A percentile compares a stretch with the other conserved stretches of the same genome.
phyloP scores from a whole-genome alignment of 2,113 vertebrate species.

The Pristiophorus japonicus region DNA sequence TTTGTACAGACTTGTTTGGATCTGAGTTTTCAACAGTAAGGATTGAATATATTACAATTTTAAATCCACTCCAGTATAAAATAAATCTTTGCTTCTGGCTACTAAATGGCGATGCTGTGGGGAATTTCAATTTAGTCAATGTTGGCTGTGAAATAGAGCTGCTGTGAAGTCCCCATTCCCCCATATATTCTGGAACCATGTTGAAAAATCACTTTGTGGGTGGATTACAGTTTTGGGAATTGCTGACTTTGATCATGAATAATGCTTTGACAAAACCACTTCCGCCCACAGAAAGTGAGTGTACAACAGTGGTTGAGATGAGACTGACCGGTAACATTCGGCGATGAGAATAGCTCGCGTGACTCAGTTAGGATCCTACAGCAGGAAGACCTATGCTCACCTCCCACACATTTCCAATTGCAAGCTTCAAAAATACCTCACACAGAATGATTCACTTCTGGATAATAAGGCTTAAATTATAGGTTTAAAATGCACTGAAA shows the following conservation, averaged over 20 bases:
- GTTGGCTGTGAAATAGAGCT: background rate
- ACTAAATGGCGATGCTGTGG: background rate
- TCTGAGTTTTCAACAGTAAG: slow-evolving; percentile 21
- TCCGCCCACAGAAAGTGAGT: background rate
- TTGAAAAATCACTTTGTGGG: background rate
- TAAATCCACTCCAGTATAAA: background rate
- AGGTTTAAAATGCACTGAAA: background rate
- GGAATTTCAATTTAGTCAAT: slow-evolving; percentile 4
- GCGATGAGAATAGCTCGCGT: background rate
- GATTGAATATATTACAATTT: background rate
- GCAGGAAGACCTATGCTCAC: background rate
- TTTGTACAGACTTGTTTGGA: background rate
- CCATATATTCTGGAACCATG: slow-evolving; percentile 21
- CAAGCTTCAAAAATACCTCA: slow-evolving; percentile 23
- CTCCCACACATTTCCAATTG: background rate
- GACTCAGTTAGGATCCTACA: background rate
- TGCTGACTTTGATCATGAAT: slow-evolving; percentile 3
- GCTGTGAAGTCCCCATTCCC: background rate
- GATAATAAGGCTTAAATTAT: background rate
- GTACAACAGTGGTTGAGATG: background rate
- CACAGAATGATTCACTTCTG: background rate
- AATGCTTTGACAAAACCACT: slow-evolving; percentile 10
- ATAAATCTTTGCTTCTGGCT: slow-evolving; percentile 5
- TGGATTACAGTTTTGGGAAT: slow-evolving; percentile 6
- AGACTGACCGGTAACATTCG: background rate